These are phyloP conservation scores for Clarias platycephalus DNA, from an alignment of 2,797 vertebrate species.

Conservation along the genomic window DNA sequence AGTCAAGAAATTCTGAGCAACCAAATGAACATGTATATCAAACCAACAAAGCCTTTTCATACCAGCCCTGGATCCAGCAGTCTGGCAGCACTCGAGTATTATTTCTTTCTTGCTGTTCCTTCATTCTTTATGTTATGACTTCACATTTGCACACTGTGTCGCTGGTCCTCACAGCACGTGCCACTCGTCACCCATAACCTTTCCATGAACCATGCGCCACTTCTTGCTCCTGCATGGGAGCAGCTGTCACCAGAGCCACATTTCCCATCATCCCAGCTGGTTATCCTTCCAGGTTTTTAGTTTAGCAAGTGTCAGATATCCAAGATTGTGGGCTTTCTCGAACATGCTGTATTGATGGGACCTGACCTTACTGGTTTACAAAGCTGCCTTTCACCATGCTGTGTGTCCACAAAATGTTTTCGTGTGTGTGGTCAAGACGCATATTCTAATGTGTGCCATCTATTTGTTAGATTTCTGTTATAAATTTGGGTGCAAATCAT, in stretches of 20 bases:
- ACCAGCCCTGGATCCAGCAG: slow-evolving; percentile 43
- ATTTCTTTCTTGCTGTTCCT: slow-evolving; percentile 10
- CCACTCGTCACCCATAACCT: slow-evolving; percentile 12
- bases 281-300: slow-evolving; percentile 27
- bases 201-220: slow-evolving; percentile 48
- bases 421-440: slow-evolving; percentile 29
- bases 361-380: slow-evolving; percentile 51
- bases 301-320: slow-evolving; percentile 26
- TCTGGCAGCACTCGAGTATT: slow-evolving; percentile 48
- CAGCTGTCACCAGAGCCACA: slow-evolving; percentile 17
- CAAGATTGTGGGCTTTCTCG: slow-evolving; percentile 45
- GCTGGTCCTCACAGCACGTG: slow-evolving; percentile 40
- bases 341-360: slow-evolving; percentile 52
- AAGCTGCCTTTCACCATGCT: slow-evolving; percentile 55
- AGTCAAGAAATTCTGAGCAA: slow-evolving; percentile 31
- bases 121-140: slow-evolving; percentile 59
- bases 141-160: slow-evolving; percentile 60
- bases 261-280: slow-evolving; percentile 12
- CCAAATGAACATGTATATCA: slow-evolving; percentile 29
- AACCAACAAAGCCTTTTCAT: slow-evolving; percentile 25
- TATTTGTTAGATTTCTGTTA: slow-evolving; percentile 1
- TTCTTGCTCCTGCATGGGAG: too few relatives aligned
- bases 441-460: slow-evolving; percentile 17
- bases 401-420: slow-evolving; percentile 41
- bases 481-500: not conserved